phyloP scores from a whole-genome alignment of 2,113 vertebrate species.

The Oenanthe melanoleuca region DNA sequence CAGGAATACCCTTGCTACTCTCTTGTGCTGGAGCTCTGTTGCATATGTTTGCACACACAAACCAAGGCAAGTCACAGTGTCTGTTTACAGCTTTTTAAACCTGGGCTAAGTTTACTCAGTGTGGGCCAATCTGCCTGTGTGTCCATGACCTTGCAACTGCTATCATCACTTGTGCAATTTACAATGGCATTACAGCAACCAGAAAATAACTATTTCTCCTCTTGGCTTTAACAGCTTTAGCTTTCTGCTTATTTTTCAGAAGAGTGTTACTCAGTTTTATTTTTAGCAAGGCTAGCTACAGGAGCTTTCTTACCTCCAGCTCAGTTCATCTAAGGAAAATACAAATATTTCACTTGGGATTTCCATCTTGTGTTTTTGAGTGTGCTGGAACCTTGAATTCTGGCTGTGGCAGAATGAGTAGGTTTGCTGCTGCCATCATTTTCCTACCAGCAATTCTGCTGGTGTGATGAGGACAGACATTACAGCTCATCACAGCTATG shows the following conservation, averaged over 20 bases:
- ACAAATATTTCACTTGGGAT: neutral
- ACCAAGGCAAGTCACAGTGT: neutral
- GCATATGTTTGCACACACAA: neutral
- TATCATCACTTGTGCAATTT: slow-evolving; percentile 7
- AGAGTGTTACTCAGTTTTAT: neutral
- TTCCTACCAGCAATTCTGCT: neutral
- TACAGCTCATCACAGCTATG: neutral
- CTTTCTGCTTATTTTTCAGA: neutral
- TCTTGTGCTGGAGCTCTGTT: neutral
- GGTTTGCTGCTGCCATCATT: neutral
- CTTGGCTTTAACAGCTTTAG: neutral
- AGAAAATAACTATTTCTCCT: neutral
- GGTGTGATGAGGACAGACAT: neutral
- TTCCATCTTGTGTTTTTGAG: neutral
- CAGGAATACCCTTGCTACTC: neutral
- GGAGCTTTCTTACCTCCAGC: neutral
- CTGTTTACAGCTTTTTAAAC: neutral
- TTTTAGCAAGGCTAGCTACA: neutral
- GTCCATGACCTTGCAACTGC: neutral
- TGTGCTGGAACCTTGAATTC: neutral
- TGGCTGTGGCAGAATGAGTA: neutral
- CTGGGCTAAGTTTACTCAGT: neutral
- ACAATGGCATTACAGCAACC: neutral
- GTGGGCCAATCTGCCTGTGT: neutral
- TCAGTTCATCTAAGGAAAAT: neutral